These are phyloP conservation scores for Menidia beryllina DNA, from an alignment of 2,113 vertebrate genomes.

Conservation along the genomic window DNA sequence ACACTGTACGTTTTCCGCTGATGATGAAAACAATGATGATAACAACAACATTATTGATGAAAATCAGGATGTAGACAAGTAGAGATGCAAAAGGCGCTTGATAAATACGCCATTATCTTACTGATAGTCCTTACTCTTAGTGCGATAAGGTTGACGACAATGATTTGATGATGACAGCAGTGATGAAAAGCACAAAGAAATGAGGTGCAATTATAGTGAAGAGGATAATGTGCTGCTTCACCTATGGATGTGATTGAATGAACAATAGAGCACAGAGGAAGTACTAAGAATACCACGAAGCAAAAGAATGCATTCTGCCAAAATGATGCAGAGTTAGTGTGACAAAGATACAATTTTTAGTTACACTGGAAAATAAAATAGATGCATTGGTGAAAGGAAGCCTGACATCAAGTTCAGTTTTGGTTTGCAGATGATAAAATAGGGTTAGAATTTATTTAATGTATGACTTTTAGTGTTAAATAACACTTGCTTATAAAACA, in stretches of 20 bases:
- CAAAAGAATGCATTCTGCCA: not conserved
- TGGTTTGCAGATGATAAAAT: too few relatives aligned
- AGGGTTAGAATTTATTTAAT: too few relatives aligned
- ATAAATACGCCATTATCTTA: conserved; percentile 40
- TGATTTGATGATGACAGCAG: conserved; percentile 43
- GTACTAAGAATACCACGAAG: not conserved
- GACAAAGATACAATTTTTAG: not conserved
- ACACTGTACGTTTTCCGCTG: conserved; percentile 40
- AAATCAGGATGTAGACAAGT: conserved; percentile 38
- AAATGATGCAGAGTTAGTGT: too few relatives aligned
- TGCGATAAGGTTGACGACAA: conserved; percentile 57
- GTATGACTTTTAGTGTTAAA: too few relatives aligned
- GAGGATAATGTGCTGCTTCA: conserved; percentile 20
- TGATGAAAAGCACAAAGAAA: conserved; percentile 46
- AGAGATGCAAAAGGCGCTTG: conserved; percentile 33
- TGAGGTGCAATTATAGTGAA: conserved; percentile 34
- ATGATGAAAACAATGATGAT: conserved; percentile 19
- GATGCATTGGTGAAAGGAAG: not conserved
- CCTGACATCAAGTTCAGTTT: too few relatives aligned
- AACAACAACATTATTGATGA: conserved; percentile 20
- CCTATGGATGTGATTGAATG: not conserved
- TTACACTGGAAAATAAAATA: too few relatives aligned
- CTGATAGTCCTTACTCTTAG: conserved; percentile 50
- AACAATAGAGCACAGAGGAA: not conserved
- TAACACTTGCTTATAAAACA: too few relatives aligned